Evolutionary conservation across 1,140 invertebrate genomes (phyloP), one percentile per base, ranked within the genome.

Genomic region (Octopus bimaculoides): DNA sequence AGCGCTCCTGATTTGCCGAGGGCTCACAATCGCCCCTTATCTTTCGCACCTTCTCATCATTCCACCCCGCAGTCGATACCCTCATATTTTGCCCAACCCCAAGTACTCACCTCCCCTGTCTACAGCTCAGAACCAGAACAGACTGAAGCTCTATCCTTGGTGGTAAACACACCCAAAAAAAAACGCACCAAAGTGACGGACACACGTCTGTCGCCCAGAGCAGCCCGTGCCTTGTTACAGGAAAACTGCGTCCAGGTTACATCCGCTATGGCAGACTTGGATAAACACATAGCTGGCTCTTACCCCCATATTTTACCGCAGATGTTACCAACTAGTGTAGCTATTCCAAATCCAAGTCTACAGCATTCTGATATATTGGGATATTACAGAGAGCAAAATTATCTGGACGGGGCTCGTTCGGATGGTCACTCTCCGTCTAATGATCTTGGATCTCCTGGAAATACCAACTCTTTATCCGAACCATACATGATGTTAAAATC

Each of bases 111-210:
- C 82, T 82, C 88, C 79, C 93, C 86, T 89, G 89, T 85, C 91
- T 92, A 89, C 88, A 93, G 88, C 81, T 91, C 93, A 26, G 89
- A 91, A 77, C 93, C 94, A 4, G 96, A 97, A 89, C 96, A 98
- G 89, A 97, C 96, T 87, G 97, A 98, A 90, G 89, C 97, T 0
- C 92, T 98, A 12, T 96, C 96, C 85, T 92, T 98, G 82, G 96
- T 98, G 52, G 96, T 98, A 81, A 89, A 85, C 80, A 95, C 96
- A 0, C 98, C 98, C 91, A 89, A 89, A 83, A 98, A 98, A 91
- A 98, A 98, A 91, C 92, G 97, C 26, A 97, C 98, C 88, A 98
- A 98, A 93, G 92, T 98, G 79, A 98, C 97, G 17, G 97, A 98
- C 89, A 98, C 97, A 69, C 93, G 97, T 81, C 95, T 98, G 79